Percentiles rank a stretch among this genome's conserved stretches.
These are phyloP conservation scores for Solenopsis fugax DNA, from an alignment of 1,140 invertebrate species.

Conservation along the genomic window DNA sequence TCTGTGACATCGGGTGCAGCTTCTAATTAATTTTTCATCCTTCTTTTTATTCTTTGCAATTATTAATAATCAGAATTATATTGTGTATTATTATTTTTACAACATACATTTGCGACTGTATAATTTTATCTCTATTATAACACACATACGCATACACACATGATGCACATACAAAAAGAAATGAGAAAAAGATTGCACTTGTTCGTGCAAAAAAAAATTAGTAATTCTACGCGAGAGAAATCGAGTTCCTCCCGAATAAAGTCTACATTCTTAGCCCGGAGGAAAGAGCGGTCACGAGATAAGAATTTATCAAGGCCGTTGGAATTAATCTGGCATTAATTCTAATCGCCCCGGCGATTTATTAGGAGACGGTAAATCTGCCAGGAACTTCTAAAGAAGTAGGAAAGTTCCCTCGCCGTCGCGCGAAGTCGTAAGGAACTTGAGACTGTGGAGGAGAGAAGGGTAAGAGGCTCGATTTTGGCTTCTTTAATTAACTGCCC, in stretches of 20 bases:
- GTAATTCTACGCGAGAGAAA: constrained; percentile 6
- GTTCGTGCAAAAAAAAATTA: constrained; percentile 37
- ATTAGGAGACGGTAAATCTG: constrained; percentile 72
- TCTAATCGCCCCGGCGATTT: constrained; percentile 76
- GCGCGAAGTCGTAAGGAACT: constrained; percentile 53
- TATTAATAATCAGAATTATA: not conserved
- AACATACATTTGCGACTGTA: not conserved
- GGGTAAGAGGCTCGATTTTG: constrained; percentile 41
- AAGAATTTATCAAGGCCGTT: constrained; percentile 77
- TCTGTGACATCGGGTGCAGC: not conserved
- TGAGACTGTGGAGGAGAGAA: not conserved
- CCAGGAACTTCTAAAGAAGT: constrained; percentile 60
- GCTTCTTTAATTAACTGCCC: constrained; percentile 64
- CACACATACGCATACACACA: not conserved
- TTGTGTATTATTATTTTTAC: not conserved
- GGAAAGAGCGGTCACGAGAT: constrained; percentile 65
- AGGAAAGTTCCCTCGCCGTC: constrained; percentile 67
- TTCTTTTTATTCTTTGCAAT: not conserved
- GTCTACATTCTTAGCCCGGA: constrained; percentile 44
- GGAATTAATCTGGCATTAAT: constrained; percentile 80
- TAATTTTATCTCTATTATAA: not conserved
- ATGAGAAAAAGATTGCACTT: not conserved
- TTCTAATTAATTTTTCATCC: not conserved
- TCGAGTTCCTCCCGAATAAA: constrained; percentile 40
- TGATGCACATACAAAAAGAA: not conserved